Evolutionary conservation across 1,140 invertebrate species (phyloP).

Genomic region (Drosophila tani): DNA sequence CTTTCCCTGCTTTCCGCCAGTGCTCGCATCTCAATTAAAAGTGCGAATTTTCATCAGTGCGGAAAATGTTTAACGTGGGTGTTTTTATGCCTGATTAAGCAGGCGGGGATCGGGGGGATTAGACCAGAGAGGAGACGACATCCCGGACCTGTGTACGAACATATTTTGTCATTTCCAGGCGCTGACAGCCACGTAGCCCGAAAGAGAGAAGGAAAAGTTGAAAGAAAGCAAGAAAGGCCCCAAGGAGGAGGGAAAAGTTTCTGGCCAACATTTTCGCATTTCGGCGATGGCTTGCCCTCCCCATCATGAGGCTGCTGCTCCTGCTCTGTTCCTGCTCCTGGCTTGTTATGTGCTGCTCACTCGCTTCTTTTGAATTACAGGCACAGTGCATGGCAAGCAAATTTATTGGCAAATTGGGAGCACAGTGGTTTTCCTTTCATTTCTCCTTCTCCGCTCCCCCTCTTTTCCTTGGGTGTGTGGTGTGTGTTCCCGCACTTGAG

Average conservation of each 20-base stretch:
- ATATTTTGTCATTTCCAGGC: slow-evolving; percentile 51
- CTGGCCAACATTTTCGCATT: slow-evolving; percentile 53
- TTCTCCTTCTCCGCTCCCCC: not conserved
- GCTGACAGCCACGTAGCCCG: slow-evolving; percentile 36
- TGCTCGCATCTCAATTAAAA: slow-evolving; percentile 50
- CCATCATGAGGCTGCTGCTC: not conserved
- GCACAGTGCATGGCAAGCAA: slow-evolving; percentile 74
- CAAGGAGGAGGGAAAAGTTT: slow-evolving; percentile 38
- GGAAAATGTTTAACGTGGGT: slow-evolving; percentile 51
- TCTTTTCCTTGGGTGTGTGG: slow-evolving; percentile 8
- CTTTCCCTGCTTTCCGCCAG: not conserved
- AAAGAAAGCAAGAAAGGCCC: slow-evolving; percentile 7
- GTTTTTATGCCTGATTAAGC: slow-evolving; percentile 70
- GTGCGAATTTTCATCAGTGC: slow-evolving; percentile 51
- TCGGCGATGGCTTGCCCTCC: slow-evolving; percentile 17
- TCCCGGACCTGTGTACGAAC: slow-evolving; percentile 11
- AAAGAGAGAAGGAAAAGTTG: slow-evolving; percentile 17
- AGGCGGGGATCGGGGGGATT: not conserved
- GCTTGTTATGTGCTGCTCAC: slow-evolving; percentile 20
- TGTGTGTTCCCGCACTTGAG: slow-evolving; percentile 49
- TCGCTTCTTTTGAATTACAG: slow-evolving; percentile 69
- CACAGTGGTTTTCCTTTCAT: slow-evolving; percentile 67
- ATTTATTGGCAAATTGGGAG: slow-evolving; percentile 83
- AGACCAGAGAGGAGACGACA: not conserved
- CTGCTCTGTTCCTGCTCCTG: not conserved